Evolutionary conservation across 1,140 invertebrate genomes (phyloP).

Genomic region (Ylistrum balloti): DNA sequence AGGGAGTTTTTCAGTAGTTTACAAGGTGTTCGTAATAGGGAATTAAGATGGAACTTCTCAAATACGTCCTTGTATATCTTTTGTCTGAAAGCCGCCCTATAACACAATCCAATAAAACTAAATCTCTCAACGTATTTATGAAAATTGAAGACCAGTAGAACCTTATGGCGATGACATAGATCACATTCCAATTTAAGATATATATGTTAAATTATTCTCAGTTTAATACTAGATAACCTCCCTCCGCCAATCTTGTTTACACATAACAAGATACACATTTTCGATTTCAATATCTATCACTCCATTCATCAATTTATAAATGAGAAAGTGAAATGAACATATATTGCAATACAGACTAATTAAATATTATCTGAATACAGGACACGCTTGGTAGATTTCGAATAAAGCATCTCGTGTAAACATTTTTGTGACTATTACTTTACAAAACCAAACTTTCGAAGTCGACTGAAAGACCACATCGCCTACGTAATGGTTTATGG

Average conservation of each 20-base stretch:
- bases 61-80: too few relatives aligned
- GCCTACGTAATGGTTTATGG: neutral
- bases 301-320: neutral
- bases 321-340: neutral
- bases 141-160: too few relatives aligned
- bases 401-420: neutral
- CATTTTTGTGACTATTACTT: neutral
- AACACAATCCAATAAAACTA: too few relatives aligned
- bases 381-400: neutral
- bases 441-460: neutral
- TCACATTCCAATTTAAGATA: too few relatives aligned
- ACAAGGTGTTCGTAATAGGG: too few relatives aligned
- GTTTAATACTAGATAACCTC: neutral
- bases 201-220: neutral
- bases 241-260: neutral
- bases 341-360: neutral
- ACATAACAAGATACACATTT: neutral
- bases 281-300: slow-evolving; percentile 10
- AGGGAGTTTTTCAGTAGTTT: too few relatives aligned
- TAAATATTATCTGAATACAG: neutral
- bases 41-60: too few relatives aligned
- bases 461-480: neutral
- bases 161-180: too few relatives aligned
- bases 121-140: too few relatives aligned
- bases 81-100: too few relatives aligned